phyloP scores from a whole-genome alignment of 2,888 invertebrate genomes.

The Patella depressa region DNA sequence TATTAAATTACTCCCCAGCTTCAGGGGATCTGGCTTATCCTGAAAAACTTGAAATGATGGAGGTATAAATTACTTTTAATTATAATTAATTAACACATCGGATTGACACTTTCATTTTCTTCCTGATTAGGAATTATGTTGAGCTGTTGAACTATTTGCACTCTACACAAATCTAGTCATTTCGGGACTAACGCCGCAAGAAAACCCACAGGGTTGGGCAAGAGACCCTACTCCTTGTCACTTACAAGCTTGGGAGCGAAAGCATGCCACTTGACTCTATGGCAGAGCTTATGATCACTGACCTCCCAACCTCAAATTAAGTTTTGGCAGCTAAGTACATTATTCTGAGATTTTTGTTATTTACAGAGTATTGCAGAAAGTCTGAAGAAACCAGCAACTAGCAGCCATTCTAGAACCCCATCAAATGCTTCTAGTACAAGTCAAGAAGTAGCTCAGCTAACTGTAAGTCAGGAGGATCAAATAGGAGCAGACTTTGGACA shows the following conservation, averaged over 20 bases:
- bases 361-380: conserved; percentile 71
- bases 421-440: conserved; percentile 77
- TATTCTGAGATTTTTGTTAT: too few species aligned
- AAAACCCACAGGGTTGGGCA: too few species aligned
- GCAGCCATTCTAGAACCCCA: conserved; percentile 76
- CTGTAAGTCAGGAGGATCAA: conserved; percentile 19
- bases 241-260: too few species aligned
- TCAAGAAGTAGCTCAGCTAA: conserved; percentile 78
- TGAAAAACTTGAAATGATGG: conserved; percentile 97
- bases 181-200: too few species aligned
- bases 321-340: too few species aligned
- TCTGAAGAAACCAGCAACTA: conserved; percentile 59
- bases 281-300: too few species aligned
- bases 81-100: neutral
- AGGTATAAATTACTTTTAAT: conserved; percentile 73
- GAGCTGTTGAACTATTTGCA: neutral
- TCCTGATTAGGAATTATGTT: neutral
- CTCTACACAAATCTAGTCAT: too few species aligned
- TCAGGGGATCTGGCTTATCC: conserved; percentile 98
- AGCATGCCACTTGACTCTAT: too few species aligned
- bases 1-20: conserved; percentile 84
- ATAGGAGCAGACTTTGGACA: neutral
- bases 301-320: too few species aligned
- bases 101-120: neutral
- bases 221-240: too few species aligned